Evolutionary conservation across 2,113 vertebrate species (phyloP).

Genomic region (Synchiropus splendidus): DNA sequence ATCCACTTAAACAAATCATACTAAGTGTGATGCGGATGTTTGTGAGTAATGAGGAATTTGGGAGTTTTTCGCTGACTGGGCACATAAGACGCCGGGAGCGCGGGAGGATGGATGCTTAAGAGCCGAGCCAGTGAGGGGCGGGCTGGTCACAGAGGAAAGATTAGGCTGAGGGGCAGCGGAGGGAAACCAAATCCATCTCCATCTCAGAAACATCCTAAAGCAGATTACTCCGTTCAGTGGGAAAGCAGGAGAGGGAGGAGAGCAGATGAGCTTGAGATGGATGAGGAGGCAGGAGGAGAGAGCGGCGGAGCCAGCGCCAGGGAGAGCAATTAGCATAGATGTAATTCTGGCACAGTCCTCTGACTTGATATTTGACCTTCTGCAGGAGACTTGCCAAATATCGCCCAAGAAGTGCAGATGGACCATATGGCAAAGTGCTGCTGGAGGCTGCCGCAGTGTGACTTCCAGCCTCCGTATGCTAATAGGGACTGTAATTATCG

Average conservation of each 20-base stretch:
- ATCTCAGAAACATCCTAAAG: conserved; percentile 67
- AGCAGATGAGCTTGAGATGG: conserved; percentile 35
- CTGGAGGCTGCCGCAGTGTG: conserved; percentile 50
- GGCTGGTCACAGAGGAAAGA: conserved; percentile 54
- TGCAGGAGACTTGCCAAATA: conserved; percentile 56
- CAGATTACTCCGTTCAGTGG: conserved; percentile 61
- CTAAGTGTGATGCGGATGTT: conserved; percentile 62
- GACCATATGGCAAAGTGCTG: conserved; percentile 64
- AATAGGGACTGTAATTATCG: conserved; percentile 61
- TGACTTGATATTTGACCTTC: conserved; percentile 70
- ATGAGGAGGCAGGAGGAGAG: conserved; percentile 25
- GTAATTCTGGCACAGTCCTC: conserved; percentile 58
- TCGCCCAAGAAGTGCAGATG: conserved; percentile 46
- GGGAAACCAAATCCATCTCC: conserved; percentile 66
- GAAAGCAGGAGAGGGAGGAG: conserved; percentile 10
- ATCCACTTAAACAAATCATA: conserved; percentile 49
- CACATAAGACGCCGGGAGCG: conserved; percentile 15
- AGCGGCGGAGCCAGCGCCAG: neutral
- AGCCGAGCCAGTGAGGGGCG: conserved; percentile 31
- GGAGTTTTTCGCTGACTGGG: conserved; percentile 56
- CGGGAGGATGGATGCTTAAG: conserved; percentile 51
- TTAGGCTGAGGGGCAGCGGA: conserved; percentile 56
- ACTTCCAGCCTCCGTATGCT: conserved; percentile 55
- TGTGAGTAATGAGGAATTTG: conserved; percentile 65
- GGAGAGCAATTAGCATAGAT: conserved; percentile 62